Percentiles rank a stretch among this genome's conserved stretches.
phyloP scores from a whole-genome alignment of 2,888 invertebrate species.

The Argyresthia goedartella region DNA sequence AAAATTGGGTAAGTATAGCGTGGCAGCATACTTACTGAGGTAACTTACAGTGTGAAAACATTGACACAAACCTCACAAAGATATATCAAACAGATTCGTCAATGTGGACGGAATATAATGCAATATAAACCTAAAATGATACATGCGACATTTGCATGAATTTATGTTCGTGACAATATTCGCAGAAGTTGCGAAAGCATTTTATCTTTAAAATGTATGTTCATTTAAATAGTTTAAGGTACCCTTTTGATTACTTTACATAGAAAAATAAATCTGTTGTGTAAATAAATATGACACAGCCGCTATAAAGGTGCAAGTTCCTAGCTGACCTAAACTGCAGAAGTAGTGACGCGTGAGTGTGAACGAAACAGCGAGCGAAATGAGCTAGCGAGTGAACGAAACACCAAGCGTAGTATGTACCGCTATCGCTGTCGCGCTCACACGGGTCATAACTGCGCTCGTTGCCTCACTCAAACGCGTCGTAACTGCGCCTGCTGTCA shows the following conservation, averaged over 20 bases:
- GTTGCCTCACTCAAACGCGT: too few relatives aligned
- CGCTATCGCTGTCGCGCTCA: too few relatives aligned
- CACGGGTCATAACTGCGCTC: too few relatives aligned
- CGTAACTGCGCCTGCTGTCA: too few relatives aligned
- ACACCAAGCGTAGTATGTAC: too few relatives aligned
- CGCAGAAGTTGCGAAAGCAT: neutral
- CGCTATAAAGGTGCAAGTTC: neutral
- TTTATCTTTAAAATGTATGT: neutral
- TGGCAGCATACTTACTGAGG: conserved; percentile 5
- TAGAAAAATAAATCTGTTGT: conserved; percentile 5
- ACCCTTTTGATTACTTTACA: neutral
- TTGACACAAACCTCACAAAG: conserved; percentile 21
- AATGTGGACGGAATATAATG: conserved; percentile 60
- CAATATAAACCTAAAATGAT: conserved; percentile 12
- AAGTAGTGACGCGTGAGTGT: too few relatives aligned
- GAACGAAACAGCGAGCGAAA: too few relatives aligned
- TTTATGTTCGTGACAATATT: neutral
- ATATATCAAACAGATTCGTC: conserved; percentile 43
- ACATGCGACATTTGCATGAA: too few relatives aligned
- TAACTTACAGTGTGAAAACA: conserved; percentile 37
- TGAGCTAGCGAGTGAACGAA: too few relatives aligned
- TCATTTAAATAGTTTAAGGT: neutral
- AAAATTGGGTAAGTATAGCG: neutral
- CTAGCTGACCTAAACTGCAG: too few relatives aligned
- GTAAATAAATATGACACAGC: conserved; percentile 2